Evolutionary conservation across 2,888 invertebrate genomes (phyloP).

Genomic region (Horisme vitalbata): DNA sequence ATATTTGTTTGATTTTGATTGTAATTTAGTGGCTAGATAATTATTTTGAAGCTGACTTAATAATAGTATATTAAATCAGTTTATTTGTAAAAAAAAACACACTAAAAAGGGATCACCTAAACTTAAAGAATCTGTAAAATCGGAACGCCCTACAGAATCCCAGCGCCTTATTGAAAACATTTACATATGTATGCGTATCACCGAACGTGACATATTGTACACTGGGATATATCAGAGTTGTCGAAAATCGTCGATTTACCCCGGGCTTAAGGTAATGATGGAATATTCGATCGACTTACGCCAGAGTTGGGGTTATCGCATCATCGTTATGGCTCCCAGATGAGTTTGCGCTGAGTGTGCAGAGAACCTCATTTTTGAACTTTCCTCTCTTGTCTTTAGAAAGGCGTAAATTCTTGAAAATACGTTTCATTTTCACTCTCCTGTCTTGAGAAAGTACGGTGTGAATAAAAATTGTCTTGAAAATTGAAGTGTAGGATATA

Average conservation of each 20-base stretch:
- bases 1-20: no score
- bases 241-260: slow-evolving; percentile 59
- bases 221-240: slow-evolving; percentile 56
- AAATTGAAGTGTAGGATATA: no score
- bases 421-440: no score
- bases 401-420: no score
- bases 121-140: slow-evolving; percentile 36
- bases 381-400: slow-evolving; percentile 2
- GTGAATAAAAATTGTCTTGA: no score
- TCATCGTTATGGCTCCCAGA: slow-evolving; percentile 47
- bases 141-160: slow-evolving; percentile 46
- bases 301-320: slow-evolving; percentile 46
- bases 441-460: no score
- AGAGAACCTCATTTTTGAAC: slow-evolving; percentile 11
- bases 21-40: no score
- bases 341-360: slow-evolving; percentile 25
- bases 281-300: slow-evolving; percentile 59
- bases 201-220: slow-evolving; percentile 54
- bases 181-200: slow-evolving; percentile 71
- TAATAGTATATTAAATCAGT: no score
- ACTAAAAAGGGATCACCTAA: slow-evolving; percentile 6
- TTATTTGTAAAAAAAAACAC: neutral
- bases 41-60: no score
- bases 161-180: slow-evolving; percentile 69
- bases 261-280: slow-evolving; percentile 60